Base-by-base conservation (phyloP, 92 coral and sea anemone genomes). In the Ricordea florida region DNA sequence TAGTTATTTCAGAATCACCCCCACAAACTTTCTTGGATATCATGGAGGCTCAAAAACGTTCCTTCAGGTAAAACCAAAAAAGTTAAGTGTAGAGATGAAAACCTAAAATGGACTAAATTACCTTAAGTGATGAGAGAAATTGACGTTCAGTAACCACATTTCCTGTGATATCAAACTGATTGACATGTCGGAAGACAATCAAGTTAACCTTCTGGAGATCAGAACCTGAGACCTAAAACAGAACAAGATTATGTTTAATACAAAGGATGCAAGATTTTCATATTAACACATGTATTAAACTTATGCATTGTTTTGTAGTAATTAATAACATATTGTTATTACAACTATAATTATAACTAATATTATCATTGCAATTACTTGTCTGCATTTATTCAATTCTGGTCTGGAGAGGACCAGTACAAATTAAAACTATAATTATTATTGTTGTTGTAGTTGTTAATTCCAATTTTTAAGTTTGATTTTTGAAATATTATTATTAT, bases 101-200 rank as follows among this genome's bases (percentile, higher is more conserved):
- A n/a, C n/a, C n/a, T n/a, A n/a, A n/a, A n/a, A 49, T 16, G n/a
- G 9, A 58, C 18, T 1, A 62, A 36, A 40, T 63, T 37, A 93
- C 98, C 97, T 94, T 92, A 0, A 94, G 83, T 1, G 98, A 72
- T 51, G 97, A 74, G 15, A 94, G 59, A 34, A 81, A 90, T 50
- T 92, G 85, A 25, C 81, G 80, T 27, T 94, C 98, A 5, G 98
- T 91, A 63, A 81, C 81, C 67, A 94, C 89, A 50, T 80, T 91
- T 21, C 98, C 98, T 4, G 98, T 92, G 16, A 94, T 90, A 26
- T 94, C 97, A 53, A 94, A 85, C 74, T 92, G 89, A 52, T 89
- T 89, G 37, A 75, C 84, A 33, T 82, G 93, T 46, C 98, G 97
- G 71, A 94, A 94, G 26, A 89, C 93, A 61, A 94, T 94, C 66